Conservation (phyloP, 2,888 invertebrate genomes). For the Mythimna pallens region DNA sequence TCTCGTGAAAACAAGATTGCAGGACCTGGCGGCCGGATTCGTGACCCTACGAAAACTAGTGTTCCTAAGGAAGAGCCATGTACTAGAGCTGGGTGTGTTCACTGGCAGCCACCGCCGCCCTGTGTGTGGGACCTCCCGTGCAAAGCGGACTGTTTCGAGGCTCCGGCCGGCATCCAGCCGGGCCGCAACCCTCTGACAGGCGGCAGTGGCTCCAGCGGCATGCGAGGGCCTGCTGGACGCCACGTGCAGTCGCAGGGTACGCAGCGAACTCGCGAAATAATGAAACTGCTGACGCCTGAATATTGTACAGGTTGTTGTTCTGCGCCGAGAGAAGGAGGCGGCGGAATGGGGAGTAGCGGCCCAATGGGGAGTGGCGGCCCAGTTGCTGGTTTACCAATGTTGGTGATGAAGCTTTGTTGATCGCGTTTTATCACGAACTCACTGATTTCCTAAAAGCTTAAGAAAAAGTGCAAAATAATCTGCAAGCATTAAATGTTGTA, state of each 20-base stretch:
- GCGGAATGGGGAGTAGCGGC: conserved; percentile 70
- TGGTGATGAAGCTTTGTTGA: conserved; percentile 87
- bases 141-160: conserved; percentile 86
- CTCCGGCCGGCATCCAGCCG: conserved; percentile 77
- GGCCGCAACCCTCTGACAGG: conserved; percentile 76
- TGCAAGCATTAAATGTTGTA: conserved; percentile 58
- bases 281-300: conserved; percentile 77
- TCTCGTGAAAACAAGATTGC: conserved; percentile 60
- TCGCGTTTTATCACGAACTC: conserved; percentile 33
- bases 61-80: conserved; percentile 76
- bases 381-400: conserved; percentile 78
- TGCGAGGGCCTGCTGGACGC: conserved; percentile 21
- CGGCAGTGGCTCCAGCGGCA: conserved; percentile 55
- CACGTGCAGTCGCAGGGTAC: conserved; percentile 30
- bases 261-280: conserved; percentile 62
- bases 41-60: conserved; percentile 63
- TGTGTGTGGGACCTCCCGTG: conserved; percentile 85
- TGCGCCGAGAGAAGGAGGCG: conserved; percentile 69
- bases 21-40: conserved; percentile 73
- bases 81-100: conserved; percentile 81
- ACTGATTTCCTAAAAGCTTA: conserved; percentile 72
- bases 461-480: conserved; percentile 82
- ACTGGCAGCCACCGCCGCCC: conserved; percentile 84
- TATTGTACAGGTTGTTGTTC: conserved; percentile 87
- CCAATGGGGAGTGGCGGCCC: conserved; percentile 72